Base-by-base conservation (phyloP, 2,797 vertebrate genomes). In the Pseudocheirus occidentalis region DNA sequence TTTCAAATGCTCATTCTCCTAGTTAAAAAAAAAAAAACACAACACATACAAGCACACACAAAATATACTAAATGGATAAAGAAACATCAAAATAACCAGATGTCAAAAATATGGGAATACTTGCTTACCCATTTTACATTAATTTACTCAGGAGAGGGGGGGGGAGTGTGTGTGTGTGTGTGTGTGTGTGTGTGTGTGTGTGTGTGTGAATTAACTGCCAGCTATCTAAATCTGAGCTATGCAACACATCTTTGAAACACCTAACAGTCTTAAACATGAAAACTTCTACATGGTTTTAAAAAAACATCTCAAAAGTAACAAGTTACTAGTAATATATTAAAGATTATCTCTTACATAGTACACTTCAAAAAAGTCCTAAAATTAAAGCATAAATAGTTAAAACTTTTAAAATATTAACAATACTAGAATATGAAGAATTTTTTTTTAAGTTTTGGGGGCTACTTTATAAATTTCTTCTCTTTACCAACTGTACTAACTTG, bases 1-100 rank as follows among this genome's bases (percentile, higher is more conserved):
- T 98, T 99, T 99, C 97, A 99, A 99, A 98, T 99, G 99, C 97
- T 99, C 99, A 9, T 99, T 99, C 98, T 99, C 99, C 99, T 99
- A 92, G 11, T 95, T 91, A 0, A 9, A 96, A 94, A 92, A 10
- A 92, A 89, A 0, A 46, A 16, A 59, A 6, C 66, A 6, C 66
- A 10, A 81, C 0, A 54, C 1, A 59, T 0, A 57, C 18, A 87
- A 87, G 73, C 73, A 87, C 73, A 50, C 24, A 87, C 97, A n/a
- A 96, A 95, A 94, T 40, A 29, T 31, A 29, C 2, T 40, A 40
- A 5, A 27, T 1, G 28, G 91, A 81, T 34, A 94, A n/a, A 24
- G 10, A 50, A 53, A 21, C 0, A 21, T 6, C 13, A 14, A 40
- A 16, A 11, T 50, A 16, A 89, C 66, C 46, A 34, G 54, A 54